A percentile compares a stretch with the other conserved stretches of the same genome.
Evolutionary conservation across 1,140 invertebrate genomes (phyloP).

Genomic region (Orussus abietinus): DNA sequence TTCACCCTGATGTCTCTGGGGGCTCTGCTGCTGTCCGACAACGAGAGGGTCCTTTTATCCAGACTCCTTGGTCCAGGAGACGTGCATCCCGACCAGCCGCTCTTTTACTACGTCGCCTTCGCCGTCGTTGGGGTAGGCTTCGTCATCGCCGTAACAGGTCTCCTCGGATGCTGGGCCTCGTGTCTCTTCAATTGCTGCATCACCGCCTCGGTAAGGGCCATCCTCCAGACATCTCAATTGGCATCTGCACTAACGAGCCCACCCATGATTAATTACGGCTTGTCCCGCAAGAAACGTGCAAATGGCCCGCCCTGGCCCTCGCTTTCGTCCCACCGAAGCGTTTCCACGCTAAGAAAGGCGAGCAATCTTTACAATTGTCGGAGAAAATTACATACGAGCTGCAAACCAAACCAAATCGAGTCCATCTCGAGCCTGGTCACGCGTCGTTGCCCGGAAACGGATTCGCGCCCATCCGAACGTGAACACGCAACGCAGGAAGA

Average conservation of each 20-base stretch:
- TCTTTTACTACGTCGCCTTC: conserved; percentile 71
- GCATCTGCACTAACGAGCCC: no score
- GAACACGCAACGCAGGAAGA: conserved; percentile 25
- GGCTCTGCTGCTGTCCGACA: conserved; percentile 66
- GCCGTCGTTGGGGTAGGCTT: conserved; percentile 63
- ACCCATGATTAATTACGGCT: no score
- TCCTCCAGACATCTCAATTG: conserved; percentile 9
- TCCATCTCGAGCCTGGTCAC: conserved; percentile 22
- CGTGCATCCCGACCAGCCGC: conserved; percentile 58
- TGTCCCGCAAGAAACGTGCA: no score
- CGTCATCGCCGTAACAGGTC: conserved; percentile 60
- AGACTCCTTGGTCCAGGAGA: conserved; percentile 58
- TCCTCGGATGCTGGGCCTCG: conserved; percentile 75
- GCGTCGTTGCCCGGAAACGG: conserved; percentile 34
- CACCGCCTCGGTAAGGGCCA: conserved; percentile 65
- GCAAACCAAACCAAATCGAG: neutral
- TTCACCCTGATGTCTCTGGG: conserved; percentile 65
- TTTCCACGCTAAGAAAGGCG: no score
- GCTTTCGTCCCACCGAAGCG: no score
- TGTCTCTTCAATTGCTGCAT: conserved; percentile 70
- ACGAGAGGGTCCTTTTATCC: conserved; percentile 64
- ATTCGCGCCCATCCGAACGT: conserved; percentile 23
- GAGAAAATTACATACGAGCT: neutral
- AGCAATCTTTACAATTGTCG: conserved; percentile 1
- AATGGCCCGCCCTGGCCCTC: no score